phyloP scores from a whole-genome alignment of 2,113 vertebrate genomes.

The Plestiodon gilberti region DNA sequence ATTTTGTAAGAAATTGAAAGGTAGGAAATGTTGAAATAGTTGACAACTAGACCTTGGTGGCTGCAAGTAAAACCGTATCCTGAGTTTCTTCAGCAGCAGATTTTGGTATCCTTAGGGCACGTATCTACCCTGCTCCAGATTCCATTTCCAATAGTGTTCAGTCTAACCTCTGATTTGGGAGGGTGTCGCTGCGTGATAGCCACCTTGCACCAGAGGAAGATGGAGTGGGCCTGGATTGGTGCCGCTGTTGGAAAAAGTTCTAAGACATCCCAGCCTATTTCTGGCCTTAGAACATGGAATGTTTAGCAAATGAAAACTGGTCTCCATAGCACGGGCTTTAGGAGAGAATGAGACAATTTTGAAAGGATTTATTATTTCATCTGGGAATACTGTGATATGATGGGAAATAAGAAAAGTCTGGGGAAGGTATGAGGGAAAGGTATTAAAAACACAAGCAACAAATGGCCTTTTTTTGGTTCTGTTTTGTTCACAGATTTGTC shows the following conservation, averaged over 20 bases:
- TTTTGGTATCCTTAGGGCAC: neutral
- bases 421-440: conserved; percentile 21
- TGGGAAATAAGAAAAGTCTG: conserved; percentile 18
- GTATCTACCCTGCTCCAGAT: neutral
- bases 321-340: conserved; percentile 41
- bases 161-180: neutral
- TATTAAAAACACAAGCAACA: conserved; percentile 49
- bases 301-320: conserved; percentile 35
- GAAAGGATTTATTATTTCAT: conserved; percentile 45
- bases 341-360: conserved; percentile 52
- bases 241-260: conserved; percentile 25
- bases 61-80: neutral
- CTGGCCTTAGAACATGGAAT: neutral
- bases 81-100: neutral
- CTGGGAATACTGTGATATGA: conserved; percentile 25
- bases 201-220: neutral
- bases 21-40: no score
- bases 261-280: conserved; percentile 26
- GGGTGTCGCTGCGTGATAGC: neutral
- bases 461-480: conserved; percentile 43
- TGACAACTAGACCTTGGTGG: no score
- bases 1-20: no score
- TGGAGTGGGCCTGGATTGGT: neutral
- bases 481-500: conserved; percentile 60
- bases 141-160: neutral